Base-by-base conservation (phyloP, 2,888 invertebrate genomes). In the Drosophila mercatorum region DNA sequence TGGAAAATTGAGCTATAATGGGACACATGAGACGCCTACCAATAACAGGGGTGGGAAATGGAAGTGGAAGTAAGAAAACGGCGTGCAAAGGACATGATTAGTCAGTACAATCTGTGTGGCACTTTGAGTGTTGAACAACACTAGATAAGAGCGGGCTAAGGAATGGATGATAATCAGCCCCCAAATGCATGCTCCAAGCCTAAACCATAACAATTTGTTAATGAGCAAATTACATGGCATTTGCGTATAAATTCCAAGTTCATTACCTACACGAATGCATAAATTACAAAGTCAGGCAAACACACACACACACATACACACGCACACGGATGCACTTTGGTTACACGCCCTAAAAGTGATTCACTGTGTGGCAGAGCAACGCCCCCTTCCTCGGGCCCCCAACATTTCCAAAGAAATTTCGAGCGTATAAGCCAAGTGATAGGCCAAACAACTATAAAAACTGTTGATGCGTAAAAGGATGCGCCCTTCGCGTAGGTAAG, bases 381-480 rank as follows among this genome's bases (percentile, higher is more conserved):
- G 68, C 70, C 76, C 72, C 71, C 55, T 28, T 5, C 49, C 34
- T 11, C n/a, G 1, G 17, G 36, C 31, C 53, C 60, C 41, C 6
- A 49, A 41, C 28, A 44, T 52, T 59, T 66, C 49, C 36, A 12
- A 65, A 62, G 71, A 79, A 81, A 64, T 66, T 70, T 60, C 55
- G 11, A 60, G 41, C 55, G 31, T 47, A 57, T 51, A 40, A 58
- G 34, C 55, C 58, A 55, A 69, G 59, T 66, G 67, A 81, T 69
- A 81, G 75, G 68, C 71, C 52, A 57, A 68, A 71, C 80, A 79
- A 59, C 75, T 60, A 81, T 81, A 72, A 84, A 86, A 87, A 81
- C 83, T 78, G 75, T 75, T 83, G 74, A 84, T 72, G 89, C 87
- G 80, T 87, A 74, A 77, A 88, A 87, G 87, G 87, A 87, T 88